Conservation (phyloP, 2,113 vertebrate genomes). For the Brachyhypopomus occidentalis region DNA sequence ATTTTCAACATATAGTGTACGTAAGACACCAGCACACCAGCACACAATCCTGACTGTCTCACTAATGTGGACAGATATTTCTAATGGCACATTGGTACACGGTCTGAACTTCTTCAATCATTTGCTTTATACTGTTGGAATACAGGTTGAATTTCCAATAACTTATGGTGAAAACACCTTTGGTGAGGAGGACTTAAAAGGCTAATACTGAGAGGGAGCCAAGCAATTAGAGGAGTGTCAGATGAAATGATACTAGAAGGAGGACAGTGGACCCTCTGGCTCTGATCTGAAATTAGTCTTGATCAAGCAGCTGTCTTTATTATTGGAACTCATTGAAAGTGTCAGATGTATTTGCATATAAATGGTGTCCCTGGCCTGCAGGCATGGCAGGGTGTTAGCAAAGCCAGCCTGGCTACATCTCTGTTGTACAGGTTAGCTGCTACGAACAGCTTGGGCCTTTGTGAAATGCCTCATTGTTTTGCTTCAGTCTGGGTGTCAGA, state of each 20-base stretch:
- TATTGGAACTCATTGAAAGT: constrained; percentile 46
- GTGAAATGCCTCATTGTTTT: background rate
- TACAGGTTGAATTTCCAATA: background rate
- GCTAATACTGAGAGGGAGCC: constrained; percentile 12
- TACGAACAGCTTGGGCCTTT: constrained; percentile 1
- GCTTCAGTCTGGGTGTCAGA: constrained; percentile 1
- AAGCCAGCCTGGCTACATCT: background rate
- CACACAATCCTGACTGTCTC: background rate
- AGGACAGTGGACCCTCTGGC: constrained; percentile 3
- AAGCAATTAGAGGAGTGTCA: constrained; percentile 44
- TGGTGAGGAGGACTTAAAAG: constrained; percentile 2
- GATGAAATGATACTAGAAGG: constrained; percentile 47
- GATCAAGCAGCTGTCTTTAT: constrained; percentile 55
- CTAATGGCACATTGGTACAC: background rate
- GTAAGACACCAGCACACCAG: background rate
- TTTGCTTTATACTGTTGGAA: background rate
- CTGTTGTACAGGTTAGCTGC: constrained; percentile 23
- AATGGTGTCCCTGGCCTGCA: constrained; percentile 44
- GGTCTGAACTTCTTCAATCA: background rate
- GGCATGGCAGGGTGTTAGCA: background rate
- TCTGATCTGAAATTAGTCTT: constrained; percentile 44
- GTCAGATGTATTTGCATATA: constrained; percentile 56
- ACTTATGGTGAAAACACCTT: background rate
- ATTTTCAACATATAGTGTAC: too few species aligned
- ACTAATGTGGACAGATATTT: background rate